Percentiles rank a stretch among this genome's conserved stretches.
These are phyloP conservation scores for Mystacornis crossleyi DNA, from an alignment of 2,113 vertebrate species.

Conservation along the genomic window DNA sequence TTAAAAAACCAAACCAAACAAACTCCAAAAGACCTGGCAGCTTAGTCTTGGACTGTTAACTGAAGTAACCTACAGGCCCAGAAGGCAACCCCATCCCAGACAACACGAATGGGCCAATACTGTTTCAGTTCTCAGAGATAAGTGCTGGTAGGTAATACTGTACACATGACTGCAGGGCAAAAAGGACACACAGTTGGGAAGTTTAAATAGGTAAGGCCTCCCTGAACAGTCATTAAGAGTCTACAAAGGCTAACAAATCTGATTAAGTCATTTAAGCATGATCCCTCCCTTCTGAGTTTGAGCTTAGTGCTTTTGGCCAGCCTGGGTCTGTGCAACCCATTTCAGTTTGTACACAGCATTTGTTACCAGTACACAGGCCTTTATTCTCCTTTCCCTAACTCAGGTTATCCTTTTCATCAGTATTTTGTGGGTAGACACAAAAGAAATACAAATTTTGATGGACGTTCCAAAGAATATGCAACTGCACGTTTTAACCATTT, in stretches of 20 bases:
- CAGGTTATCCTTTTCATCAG: background rate
- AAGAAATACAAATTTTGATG: background rate
- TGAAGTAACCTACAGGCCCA: background rate
- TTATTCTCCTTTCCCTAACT: background rate
- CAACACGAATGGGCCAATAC: rapidly evolving
- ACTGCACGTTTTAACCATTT: background rate
- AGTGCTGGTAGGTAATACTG: background rate
- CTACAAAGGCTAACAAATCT: constrained; percentile 14
- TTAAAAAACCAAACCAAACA: background rate
- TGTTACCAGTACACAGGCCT: background rate
- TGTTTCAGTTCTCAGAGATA: background rate
- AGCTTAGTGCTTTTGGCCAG: background rate
- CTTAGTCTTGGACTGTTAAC: background rate
- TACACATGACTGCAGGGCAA: background rate
- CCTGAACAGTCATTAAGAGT: background rate
- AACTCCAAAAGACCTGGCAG: background rate
- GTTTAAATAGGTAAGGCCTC: constrained; percentile 1
- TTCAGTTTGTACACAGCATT: background rate
- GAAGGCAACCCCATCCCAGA: background rate
- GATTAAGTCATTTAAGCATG: background rate
- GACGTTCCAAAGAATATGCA: rapidly evolving
- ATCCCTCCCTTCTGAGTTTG: background rate
- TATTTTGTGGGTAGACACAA: background rate
- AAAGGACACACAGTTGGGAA: background rate
- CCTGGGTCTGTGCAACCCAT: background rate